Base-by-base conservation (phyloP, 2,888 invertebrate genomes). In the Ptychoptera contaminata region DNA sequence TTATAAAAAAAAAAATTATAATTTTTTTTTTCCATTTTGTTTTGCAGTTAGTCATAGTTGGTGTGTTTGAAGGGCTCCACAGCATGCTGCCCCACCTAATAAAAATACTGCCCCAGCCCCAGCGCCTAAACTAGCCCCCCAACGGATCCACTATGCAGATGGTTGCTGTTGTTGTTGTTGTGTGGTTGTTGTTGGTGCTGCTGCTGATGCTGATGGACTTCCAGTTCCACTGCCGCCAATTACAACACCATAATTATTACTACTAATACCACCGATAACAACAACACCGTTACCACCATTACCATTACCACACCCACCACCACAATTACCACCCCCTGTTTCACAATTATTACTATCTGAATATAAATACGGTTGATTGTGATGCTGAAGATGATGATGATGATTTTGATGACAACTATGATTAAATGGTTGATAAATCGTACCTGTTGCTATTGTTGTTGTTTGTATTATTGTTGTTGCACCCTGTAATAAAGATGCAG, bases 131-230 rank as follows among this genome's bases (percentile, higher is more conserved):
- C 36, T 32, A 23, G 23, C 36, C 36, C 59, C 50, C 58, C 60
- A 46, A 58, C 60, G 54, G 59, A 60, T 53, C 59, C 60, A 50
- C 58, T 56, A 49, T 58, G 59, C 46, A 58, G 61, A 58, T 61
- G 61, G 58, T 61, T 59, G 48, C 61, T 50, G 61, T 61, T 54
- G 35, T 38, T 43, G 30, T 16, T 37, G 15, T 40, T 42, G 34
- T 29, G 8, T 38, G n/a, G 15, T 36, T 43, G 14, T 30, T 42
- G 31, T 40, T 43, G 16, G 32, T 43, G 16, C 31, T 48, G 30
- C 38, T 44, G 43, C 43, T 31, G 34, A 29, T 23, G 23, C 23
- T 23, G 7, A 23, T 23, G 23, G 23, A 23, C 23, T 23, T 23
- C 23, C 23, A 23, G 23, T 23, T 23, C 23, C 23, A 23, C 23